Base-by-base conservation (phyloP, 2,797 vertebrate genomes). In the Smutsia temminckii region DNA sequence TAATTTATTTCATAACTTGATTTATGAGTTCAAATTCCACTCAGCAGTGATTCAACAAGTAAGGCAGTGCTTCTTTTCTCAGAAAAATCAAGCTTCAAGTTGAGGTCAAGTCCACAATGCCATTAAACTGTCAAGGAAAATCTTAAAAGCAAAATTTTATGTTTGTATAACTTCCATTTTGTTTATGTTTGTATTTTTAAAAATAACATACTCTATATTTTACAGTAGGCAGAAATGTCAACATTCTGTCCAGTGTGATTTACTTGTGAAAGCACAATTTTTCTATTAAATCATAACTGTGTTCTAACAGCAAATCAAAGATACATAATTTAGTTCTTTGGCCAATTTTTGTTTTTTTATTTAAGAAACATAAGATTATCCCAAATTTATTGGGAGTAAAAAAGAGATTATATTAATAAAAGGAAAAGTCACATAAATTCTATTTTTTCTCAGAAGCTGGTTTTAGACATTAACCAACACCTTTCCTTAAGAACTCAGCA, bases 21-120 rank as follows among this genome's bases (percentile, higher is more conserved):
- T 75, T 84, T 85, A 63, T 64, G 42, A 91, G 78, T 83, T 90
- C 72, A 89, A 95, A 79, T 75, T 85, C 79, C 17, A 93, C 40
- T 85, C 57, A 85, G 42, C n/a, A 77, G 29, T 72, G 4, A 92
- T 79, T 63, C 21, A 85, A 85, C 94, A 27, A 84, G 32, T 55
- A 85, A 89, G 80, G 18, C n/a, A 83, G n/a, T n/a, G 32, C 18
- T 79, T 68, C 85, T 80, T 77, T 83, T 91, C 40, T 93, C 27
- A 93, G 16, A 83, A 96, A 46, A 95, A 57, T 29, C 55, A 83
- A 86, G 18, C 59, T 93, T 84, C 83, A 85, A 46, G 68, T 32
- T 91, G 61, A 92, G 9, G 57, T 92, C 25, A 91, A 63, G 18
- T 37, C 23, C 25, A 78, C 25, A 83, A 81, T 5, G 32, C 20